Conservation (phyloP, 2,888 invertebrate genomes). For the Stratiomys singularior region DNA sequence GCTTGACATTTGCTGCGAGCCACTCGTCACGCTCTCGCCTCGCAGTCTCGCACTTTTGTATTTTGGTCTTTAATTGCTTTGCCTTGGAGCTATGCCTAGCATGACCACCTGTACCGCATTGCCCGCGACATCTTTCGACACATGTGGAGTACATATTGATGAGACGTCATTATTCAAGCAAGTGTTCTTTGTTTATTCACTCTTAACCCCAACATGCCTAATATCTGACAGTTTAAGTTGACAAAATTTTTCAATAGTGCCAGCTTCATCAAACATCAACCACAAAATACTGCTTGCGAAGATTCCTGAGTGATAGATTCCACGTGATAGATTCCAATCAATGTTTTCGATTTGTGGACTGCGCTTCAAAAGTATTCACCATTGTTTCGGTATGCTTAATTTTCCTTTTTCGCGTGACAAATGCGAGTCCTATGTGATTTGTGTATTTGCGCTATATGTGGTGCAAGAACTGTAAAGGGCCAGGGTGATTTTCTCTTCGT, state of each 20-base stretch:
- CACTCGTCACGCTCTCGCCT: no score
- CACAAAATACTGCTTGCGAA: conserved; percentile 48
- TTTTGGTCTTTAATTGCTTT: no score
- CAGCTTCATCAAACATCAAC: conserved; percentile 41
- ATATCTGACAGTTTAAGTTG: no score
- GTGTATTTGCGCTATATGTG: conserved; percentile 46
- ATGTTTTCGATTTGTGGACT: conserved; percentile 51
- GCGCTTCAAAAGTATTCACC: conserved; percentile 52
- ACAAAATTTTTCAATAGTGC: not conserved
- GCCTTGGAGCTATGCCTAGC: no score
- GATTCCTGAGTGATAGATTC: conserved; percentile 49
- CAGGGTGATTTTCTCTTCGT: conserved; percentile 45
- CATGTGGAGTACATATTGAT: no score
- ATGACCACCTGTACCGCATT: no score
- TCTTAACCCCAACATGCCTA: no score
- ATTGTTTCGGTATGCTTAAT: conserved; percentile 49
- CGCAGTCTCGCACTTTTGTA: no score
- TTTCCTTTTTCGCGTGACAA: conserved; percentile 50
- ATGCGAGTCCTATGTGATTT: conserved; percentile 50
- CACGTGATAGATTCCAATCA: conserved; percentile 51
- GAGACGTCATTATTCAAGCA: no score
- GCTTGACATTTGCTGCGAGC: no score
- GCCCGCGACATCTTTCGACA: no score
- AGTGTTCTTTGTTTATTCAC: no score
- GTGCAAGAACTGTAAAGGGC: conserved; percentile 42